Evolutionary conservation across 2,888 invertebrate genomes (phyloP), one percentile per base, ranked within the genome.

Genomic region (Ichneumon xanthorius): DNA sequence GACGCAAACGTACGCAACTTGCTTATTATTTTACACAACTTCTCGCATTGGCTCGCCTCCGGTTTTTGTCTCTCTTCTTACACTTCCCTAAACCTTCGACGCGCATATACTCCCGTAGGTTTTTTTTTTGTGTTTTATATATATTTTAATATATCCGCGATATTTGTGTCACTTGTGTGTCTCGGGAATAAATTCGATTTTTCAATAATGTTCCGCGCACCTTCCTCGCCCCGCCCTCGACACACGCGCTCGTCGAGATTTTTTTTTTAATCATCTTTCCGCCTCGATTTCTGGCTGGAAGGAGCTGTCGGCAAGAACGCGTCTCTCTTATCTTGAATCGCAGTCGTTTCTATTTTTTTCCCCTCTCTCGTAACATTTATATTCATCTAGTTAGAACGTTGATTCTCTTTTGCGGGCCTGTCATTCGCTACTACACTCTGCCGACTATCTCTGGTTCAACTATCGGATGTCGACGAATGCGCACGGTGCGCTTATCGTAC

Each of bases 1-100:
- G 88, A 71, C 84, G 85, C 87, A 86, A 88, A 88, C 85, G 84
- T 88, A 86, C 82, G 86, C 87, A 87, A 84, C 72, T 87, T 81
- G 75, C 83, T 86, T 87, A 48, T 26, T 33, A 53, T 67, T 37
- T 53, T 77, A 77, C 67, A 50, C 50, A 77, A 67, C 50, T 48
- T 53, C 33, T 6, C 76, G 67, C 22, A 77, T 77, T 55, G 65
- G 53, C 67, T 67, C 53, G 76, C 80, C 58, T 58, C 53, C 78
- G 78, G 58, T 78, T 82, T 33, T 3, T 55, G 65, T 33, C 77
- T 70, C 33, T 68, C 71, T 81, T 45, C 45, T 72, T 78, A 70
- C 67, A 33, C 50, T 76, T 79, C 81, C 79, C 79, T 73, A 61
- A 73, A 63, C 14, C 40, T 22, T 73, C 40, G 40, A 16, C 22